Evolutionary conservation across 2,113 vertebrate genomes (phyloP), one percentile per base, ranked within the genome.

Genomic region (Poeciliopsis occidentalis): DNA sequence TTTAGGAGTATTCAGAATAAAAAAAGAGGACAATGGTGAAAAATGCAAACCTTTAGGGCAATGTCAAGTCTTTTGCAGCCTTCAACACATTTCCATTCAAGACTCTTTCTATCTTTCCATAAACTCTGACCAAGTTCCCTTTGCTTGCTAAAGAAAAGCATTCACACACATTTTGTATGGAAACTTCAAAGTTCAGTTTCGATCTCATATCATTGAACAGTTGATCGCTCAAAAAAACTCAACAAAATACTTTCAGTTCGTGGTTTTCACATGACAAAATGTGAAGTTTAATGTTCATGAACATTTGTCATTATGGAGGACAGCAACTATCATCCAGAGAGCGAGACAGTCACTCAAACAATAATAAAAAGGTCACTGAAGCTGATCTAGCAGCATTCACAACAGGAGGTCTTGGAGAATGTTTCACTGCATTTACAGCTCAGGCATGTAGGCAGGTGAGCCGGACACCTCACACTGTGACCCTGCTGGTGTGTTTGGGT

Each of bases 391-490:
- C 67, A 67, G 68, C 69, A 77, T 19, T 19, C 27, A 3, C 61
- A 57, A 57, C 7, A 11, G 6, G 22, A 10, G 51, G 51, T n/a
- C 51, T n/a, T n/a, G 22, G 5, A n/a, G 17, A 57, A 71, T 61
- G 41, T 31, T 69, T 19, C 66, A 24, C 60, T 24, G 65, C 87
- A 86, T 91, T 85, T 87, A 76, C 85, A 89, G 64, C 78, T 72
- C 69, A 51, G 62, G 67, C 66, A 65, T 63, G 69, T 86, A 87
- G 83, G 90, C 87, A 82, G 76, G 75, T 75, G 73, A 66, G 76
- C 78, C 69, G 75, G 76, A 84, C 81, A 79, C 72, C 77, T 79
- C 29, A 24, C 73, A 60, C 54, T 60, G 77, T 70, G 39, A 54
- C 65, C 65, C 64, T 32, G 19, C 75, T 71, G 80, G 60, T 85